Base-by-base conservation (phyloP, 2,888 invertebrate species). In the Drosophila mulleri region DNA sequence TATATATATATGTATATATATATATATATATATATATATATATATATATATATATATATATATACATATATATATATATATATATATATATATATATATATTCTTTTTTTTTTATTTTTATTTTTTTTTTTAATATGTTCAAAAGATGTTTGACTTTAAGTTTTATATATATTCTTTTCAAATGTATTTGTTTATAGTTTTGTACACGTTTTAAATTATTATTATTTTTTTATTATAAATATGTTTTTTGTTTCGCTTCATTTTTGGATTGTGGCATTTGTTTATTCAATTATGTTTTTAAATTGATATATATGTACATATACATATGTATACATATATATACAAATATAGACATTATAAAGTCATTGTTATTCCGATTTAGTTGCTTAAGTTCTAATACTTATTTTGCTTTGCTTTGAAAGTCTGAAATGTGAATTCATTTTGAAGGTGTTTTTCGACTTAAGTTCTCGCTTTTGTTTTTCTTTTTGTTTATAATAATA, bases 231-330 rank as follows among this genome's bases (percentile, higher is more conserved):
- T 67, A 20, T 67, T 72, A 74, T 84, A 82, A 71, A 81, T 80
- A 75, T 82, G 9, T 73, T 47, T 60, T 67, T 63, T 47, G 65
- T 65, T 44, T 68, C 66, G 58, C 37, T 68, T 79, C 57, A 54
- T 66, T 85, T 85, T 83, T 83, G 80, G 81, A 79, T 83, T 81
- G 81, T 83, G 83, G 81, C 78, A 72, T 82, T 44, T 56, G 44
- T 3, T 32, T 9, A 8, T 7, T 29, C 8, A 29, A 29, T 29
- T 67, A 59, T 56, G 75, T 67, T 45, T 67, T 65, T 63, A 48
- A n/a, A 48, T 48, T 29, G n/a, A 60, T 56, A 62, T 53, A 42
- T 59, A 62, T 53, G 39, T 59, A 41, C 41, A 60, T 62, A 48
- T 52, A 32, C 59, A 29, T 68, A 45, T 44, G 12, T 53, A 41